Conservation (phyloP, 2,113 vertebrate genomes). For the Brachypteracias leptosomus region DNA sequence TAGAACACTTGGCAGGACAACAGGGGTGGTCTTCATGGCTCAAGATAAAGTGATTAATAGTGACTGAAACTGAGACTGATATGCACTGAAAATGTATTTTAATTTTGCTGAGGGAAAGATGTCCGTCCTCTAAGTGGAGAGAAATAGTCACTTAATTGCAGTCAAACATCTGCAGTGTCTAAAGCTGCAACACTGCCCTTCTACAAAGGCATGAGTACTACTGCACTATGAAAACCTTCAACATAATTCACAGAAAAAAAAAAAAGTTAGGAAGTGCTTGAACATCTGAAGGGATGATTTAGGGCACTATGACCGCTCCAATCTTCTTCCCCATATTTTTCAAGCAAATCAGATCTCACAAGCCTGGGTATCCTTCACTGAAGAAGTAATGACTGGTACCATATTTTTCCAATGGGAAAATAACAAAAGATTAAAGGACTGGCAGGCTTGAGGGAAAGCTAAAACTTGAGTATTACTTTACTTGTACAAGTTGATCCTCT, state of each 20-base stretch:
- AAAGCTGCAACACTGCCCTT: not conserved
- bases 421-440: not conserved
- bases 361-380: not conserved
- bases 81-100: not conserved
- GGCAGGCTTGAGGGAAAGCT: not conserved
- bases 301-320: not conserved
- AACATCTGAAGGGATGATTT: not conserved
- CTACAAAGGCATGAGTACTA: not conserved
- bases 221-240: not conserved
- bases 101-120: not conserved
- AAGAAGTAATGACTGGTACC: not conserved
- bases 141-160: not conserved
- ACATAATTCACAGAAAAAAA: not conserved
- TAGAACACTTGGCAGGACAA: not conserved
- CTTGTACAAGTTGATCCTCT: not conserved
- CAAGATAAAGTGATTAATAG: not conserved
- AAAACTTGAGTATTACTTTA: not conserved
- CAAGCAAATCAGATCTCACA: not conserved
- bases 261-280: not conserved
- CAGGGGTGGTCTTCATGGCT: not conserved
- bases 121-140: not conserved
- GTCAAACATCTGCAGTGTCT: not conserved
- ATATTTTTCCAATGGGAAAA: not conserved
- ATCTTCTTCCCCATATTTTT: not conserved
- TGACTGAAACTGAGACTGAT: not conserved